These are phyloP conservation scores for Copidosoma aretas DNA, from an alignment of 2,888 invertebrate genomes.

Conservation along the genomic window DNA sequence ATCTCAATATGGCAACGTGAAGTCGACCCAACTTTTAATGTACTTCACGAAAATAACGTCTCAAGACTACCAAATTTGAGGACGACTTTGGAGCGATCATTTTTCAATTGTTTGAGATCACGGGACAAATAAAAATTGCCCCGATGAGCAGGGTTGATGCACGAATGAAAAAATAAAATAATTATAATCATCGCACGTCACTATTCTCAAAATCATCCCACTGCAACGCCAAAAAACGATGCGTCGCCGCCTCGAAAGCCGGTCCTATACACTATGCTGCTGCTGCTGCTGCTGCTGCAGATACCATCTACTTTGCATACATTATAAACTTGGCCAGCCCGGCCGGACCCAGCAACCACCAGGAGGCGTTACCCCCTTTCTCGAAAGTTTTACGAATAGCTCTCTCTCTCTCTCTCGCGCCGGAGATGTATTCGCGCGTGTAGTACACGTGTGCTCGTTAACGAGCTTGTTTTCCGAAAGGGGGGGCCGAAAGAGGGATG, in stretches of 20 bases:
- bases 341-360: background rate
- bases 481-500: background rate
- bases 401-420: too few relatives aligned
- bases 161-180: too few relatives aligned
- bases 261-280: background rate
- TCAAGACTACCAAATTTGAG: too few relatives aligned
- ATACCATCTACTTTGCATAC: constrained; percentile 55
- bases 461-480: constrained; percentile 30
- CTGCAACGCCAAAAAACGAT: constrained; percentile 19
- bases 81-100: too few relatives aligned
- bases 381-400: constrained; percentile 13
- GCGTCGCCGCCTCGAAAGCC: background rate
- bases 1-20: too few relatives aligned
- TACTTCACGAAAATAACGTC: too few relatives aligned
- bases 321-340: constrained; percentile 43
- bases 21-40: too few relatives aligned
- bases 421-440: background rate
- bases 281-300: constrained; percentile 37
- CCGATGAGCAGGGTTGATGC: too few relatives aligned
- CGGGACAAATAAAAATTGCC: too few relatives aligned
- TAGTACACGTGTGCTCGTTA: constrained; percentile 10
- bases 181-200: too few relatives aligned
- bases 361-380: background rate
- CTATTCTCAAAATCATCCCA: background rate
- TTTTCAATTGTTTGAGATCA: background rate